Conservation (phyloP, 1,140 invertebrate genomes). For the Sycobia sp. region DNA sequence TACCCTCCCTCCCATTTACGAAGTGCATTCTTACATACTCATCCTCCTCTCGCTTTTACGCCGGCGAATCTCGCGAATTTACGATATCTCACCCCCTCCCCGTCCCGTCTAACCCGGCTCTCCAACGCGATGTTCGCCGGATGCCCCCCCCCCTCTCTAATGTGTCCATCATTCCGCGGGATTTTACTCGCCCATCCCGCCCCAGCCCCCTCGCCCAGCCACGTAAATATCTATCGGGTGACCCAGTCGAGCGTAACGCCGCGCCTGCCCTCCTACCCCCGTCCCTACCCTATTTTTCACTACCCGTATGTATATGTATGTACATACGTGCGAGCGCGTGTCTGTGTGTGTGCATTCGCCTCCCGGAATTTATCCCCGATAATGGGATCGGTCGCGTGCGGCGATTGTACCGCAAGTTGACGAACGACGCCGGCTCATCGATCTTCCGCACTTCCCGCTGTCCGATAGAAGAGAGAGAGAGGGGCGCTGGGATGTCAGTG, state of each 20-base stretch:
- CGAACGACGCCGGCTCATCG: slow-evolving; percentile 21
- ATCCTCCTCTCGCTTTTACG: too few relatives aligned
- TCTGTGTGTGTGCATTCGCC: not conserved
- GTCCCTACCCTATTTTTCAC: not conserved
- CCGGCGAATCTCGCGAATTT: too few relatives aligned
- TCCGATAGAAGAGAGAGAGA: too few relatives aligned
- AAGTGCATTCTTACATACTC: too few relatives aligned
- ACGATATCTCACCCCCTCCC: too few relatives aligned
- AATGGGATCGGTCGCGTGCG: slow-evolving; percentile 24
- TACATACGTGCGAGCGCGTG: too few relatives aligned
- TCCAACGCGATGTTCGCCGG: not conserved
- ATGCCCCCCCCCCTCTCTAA: not conserved
- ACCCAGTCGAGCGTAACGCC: slow-evolving; percentile 1
- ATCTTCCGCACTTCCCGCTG: slow-evolving; percentile 11
- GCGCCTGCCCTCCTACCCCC: too few relatives aligned
- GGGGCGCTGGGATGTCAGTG: too few relatives aligned
- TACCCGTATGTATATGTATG: too few relatives aligned
- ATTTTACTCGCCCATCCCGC: slow-evolving; percentile 14
- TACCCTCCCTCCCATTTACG: too few relatives aligned
- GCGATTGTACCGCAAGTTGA: slow-evolving; percentile 15
- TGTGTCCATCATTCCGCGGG: slow-evolving; percentile 13
- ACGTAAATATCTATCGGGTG: slow-evolving; percentile 22
- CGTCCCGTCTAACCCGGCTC: too few relatives aligned
- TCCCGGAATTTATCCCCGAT: slow-evolving; percentile 20
- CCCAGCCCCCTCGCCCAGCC: too few relatives aligned